Evolutionary conservation across 2,888 invertebrate species (phyloP), one percentile per base, ranked within the genome.

Genomic region (Nomada fabriciana): DNA sequence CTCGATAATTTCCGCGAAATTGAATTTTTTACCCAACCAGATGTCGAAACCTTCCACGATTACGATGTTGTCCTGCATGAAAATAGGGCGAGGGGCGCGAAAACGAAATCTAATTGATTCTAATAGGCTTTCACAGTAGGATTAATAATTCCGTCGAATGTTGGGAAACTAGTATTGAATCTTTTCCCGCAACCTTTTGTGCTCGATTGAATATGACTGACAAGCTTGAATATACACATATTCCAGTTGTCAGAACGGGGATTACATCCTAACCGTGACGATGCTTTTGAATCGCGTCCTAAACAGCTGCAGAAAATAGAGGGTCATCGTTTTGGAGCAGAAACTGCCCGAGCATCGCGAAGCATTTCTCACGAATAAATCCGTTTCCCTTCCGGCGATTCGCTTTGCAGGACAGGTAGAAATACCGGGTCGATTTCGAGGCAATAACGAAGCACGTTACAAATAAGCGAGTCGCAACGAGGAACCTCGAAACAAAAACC

Each of bases 391-490:
- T 15, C 3, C 3, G 4, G 18, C 57, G 29, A 18, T 4, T 43
- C 20, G 42, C 20, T 18, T 50, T 0, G n/a, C 50, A 18, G 42
- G 1, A 18, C 2, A n/a, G 2, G 7, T n/a, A 18, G 20, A 60
- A 20, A 9, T 13, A 11, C 25, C 18, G 3, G 55, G 11, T n/a
- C 64, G 55, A 59, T 71, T 74, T 65, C 20, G 23, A 5, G 52
- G 70, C 57, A 75, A 75, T 70, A 70, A 74, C 55, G 57, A 68
- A 23, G 29, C 47, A 0, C 13, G 57, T 29, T 52, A 71, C 60
- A 77, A 77, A 77, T 71, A 80, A 60, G 36, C 25, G 18, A 15
- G 11, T 18, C 23, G 43, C 36, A 23, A 47, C 29, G 64, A 53
- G 47, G 42, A 43, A 11, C 43, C 53, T 53, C 50, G 50, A 25